Conservation (phyloP, 1,140 invertebrate species). For the Sinella curviseta region DNA sequence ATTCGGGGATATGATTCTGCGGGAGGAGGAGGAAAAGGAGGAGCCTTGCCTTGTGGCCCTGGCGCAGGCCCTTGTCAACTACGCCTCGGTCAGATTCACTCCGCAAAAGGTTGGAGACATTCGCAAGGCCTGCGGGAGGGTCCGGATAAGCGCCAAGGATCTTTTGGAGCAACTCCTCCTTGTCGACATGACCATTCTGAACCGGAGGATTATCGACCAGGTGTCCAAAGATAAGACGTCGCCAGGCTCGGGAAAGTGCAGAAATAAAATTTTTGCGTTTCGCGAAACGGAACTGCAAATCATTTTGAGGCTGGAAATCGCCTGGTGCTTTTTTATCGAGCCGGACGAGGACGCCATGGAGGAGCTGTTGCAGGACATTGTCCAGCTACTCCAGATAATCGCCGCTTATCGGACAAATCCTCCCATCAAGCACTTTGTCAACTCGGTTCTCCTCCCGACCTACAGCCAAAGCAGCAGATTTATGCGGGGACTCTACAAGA, state of each 20-base stretch:
- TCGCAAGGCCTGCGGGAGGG: neutral
- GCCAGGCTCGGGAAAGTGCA: neutral
- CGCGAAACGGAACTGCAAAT: conserved; percentile 36
- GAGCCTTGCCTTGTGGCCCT: conserved; percentile 3
- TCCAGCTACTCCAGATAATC: conserved; percentile 32
- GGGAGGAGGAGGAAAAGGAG: conserved; percentile 11
- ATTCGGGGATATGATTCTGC: neutral
- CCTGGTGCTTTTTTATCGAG: conserved; percentile 22
- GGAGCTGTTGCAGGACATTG: conserved; percentile 26
- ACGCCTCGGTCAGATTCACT: neutral
- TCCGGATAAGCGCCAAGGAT: neutral
- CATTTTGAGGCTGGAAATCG: conserved; percentile 29
- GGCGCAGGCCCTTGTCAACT: conserved; percentile 24
- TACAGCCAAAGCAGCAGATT: conserved; percentile 22
- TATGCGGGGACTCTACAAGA: conserved; percentile 11
- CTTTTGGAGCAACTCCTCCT: conserved; percentile 22
- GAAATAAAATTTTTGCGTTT: neutral
- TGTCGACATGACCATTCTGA: conserved; percentile 5
- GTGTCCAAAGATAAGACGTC: no score
- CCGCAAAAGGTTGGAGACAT: neutral
- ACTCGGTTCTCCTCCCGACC: conserved; percentile 10
- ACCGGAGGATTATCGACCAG: conserved; percentile 17
- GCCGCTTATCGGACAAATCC: conserved; percentile 30
- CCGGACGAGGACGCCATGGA: conserved; percentile 6
- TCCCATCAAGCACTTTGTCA: conserved; percentile 29